phyloP scores from a whole-genome alignment of 2,113 vertebrate species.

The Osmerus mordax region DNA sequence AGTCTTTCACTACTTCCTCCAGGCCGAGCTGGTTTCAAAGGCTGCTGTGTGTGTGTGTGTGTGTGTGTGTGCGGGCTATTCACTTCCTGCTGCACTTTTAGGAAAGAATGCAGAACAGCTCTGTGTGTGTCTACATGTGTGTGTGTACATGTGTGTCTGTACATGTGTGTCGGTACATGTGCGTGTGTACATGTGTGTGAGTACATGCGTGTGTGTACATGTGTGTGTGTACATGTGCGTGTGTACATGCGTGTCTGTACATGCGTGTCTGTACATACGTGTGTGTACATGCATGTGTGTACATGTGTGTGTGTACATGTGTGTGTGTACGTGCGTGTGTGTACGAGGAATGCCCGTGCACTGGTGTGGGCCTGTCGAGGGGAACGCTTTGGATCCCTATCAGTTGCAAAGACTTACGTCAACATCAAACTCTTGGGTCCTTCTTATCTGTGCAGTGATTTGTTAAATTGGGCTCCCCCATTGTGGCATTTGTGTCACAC shows the following conservation, averaged over 20 bases:
- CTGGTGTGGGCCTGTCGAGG: conserved; percentile 17
- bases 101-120: too few relatives aligned
- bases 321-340: neutral
- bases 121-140: too few relatives aligned
- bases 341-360: neutral
- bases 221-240: too few relatives aligned
- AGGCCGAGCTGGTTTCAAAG: conserved; percentile 36
- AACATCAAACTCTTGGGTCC: too few relatives aligned
- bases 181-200: neutral
- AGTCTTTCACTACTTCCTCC: conserved; percentile 60
- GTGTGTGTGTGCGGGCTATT: neutral
- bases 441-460: too few relatives aligned
- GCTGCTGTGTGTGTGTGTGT: neutral
- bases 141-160: too few relatives aligned
- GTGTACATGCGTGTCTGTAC: neutral
- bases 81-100: too few relatives aligned
- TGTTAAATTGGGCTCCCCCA: too few relatives aligned
- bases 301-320: neutral
- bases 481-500: too few relatives aligned
- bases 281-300: neutral
- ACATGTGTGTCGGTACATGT: too few relatives aligned
- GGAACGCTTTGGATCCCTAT: conserved; percentile 5
- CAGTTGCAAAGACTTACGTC: neutral
- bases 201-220: neutral
- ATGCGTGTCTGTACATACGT: neutral